A percentile compares a stretch with the other conserved stretches of the same genome.
phyloP scores from a whole-genome alignment of 2,797 vertebrate genomes.

The Danio aesculapii region DNA sequence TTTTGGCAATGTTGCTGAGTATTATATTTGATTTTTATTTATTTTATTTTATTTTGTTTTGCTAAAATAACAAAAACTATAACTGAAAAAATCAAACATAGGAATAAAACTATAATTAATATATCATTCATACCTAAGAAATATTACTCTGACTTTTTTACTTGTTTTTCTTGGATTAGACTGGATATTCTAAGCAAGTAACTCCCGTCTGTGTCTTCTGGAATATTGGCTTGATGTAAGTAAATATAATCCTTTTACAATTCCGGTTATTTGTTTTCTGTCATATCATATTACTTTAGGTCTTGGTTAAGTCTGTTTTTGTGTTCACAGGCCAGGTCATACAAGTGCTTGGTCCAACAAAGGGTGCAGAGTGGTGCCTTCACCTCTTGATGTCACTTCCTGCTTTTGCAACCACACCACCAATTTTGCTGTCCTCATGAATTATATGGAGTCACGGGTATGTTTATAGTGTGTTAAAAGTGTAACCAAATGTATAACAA shows the following conservation, averaged over 20 bases:
- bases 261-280: background rate
- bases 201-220: conserved; percentile 80
- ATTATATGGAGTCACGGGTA: conserved; percentile 72
- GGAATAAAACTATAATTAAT: background rate
- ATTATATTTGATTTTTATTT: too few species aligned
- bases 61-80: background rate
- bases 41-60: too few species aligned
- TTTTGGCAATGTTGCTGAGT: too few species aligned
- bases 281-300: background rate
- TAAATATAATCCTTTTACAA: conserved; percentile 47
- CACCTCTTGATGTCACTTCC: conserved; percentile 69
- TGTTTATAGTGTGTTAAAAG: conserved; percentile 15
- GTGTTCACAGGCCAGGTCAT: conserved; percentile 62
- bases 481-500: background rate
- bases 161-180: conserved; percentile 63
- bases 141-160: background rate
- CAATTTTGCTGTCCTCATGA: conserved; percentile 85
- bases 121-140: background rate
- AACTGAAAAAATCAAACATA: too few species aligned
- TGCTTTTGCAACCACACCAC: conserved; percentile 85
- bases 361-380: conserved; percentile 74
- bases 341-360: conserved; percentile 77
- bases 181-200: conserved; percentile 65
- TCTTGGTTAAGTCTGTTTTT: conserved; percentile 21
- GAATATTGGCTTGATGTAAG: conserved; percentile 82